These are phyloP conservation scores for roundworm (Caenorhabditis elegans) DNA, from an alignment of 1,140 invertebrate species.

Conservation along the genomic window WBcel235 BX284605.5:11207001-11207500, in stretches of 20 bases:
- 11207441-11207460: neutral
- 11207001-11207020: neutral
- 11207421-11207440: no score
- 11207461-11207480: neutral
- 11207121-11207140: slow-evolving; percentile 12
- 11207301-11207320: neutral
- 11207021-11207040: neutral
- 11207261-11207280: slow-evolving; percentile 19
- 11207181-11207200: slow-evolving; percentile 10
- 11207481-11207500: neutral
- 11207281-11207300: neutral
- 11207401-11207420: no score
- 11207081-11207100: slow-evolving; percentile 29
- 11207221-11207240: neutral
- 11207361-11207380: no score
- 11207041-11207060: slow-evolving; percentile 18
- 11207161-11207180: neutral
- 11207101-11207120: slow-evolving; percentile 18
- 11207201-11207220: neutral
- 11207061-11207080: slow-evolving; percentile 16
- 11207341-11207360: neutral
- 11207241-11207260: neutral
- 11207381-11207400: neutral
- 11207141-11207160: neutral
- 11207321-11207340: neutral